Evolutionary conservation across 2,888 invertebrate genomes (phyloP).

Genomic region (Epicampocera succincta): DNA sequence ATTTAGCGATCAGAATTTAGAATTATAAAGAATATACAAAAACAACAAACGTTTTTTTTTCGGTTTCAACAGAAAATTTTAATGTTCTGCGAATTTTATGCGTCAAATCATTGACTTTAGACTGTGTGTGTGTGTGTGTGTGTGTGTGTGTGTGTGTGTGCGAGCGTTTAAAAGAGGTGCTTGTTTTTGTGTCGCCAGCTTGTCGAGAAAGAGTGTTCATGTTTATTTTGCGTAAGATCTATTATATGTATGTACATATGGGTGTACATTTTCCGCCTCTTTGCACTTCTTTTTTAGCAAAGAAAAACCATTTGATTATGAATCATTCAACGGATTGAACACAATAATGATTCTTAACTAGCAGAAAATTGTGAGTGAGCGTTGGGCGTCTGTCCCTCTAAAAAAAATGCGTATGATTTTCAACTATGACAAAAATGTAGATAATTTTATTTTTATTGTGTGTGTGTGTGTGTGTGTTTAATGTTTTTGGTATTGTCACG

Average conservation of each 20-base stretch:
- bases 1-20: slow-evolving; percentile 29
- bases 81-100: slow-evolving; percentile 53
- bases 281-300: neutral
- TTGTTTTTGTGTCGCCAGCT: slow-evolving; percentile 54
- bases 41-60: slow-evolving; percentile 35
- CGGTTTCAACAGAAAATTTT: slow-evolving; percentile 25
- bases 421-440: slow-evolving; percentile 15
- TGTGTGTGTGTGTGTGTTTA: neutral
- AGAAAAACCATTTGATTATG: slow-evolving; percentile 13
- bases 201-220: slow-evolving; percentile 58
- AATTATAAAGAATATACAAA: slow-evolving; percentile 29
- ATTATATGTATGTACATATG: neutral
- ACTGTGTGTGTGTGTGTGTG: neutral
- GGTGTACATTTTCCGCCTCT: neutral
- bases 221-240: slow-evolving; percentile 52
- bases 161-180: slow-evolving; percentile 9
- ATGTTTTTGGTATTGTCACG: slow-evolving; percentile 39
- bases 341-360: slow-evolving; percentile 33
- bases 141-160: neutral
- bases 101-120: slow-evolving; percentile 46
- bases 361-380: slow-evolving; percentile 21
- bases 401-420: slow-evolving; percentile 30
- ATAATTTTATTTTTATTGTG: slow-evolving; percentile 29
- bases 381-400: neutral
- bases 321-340: slow-evolving; percentile 36